Base-by-base conservation (phyloP, 2,888 invertebrate genomes). In the Eilema sororculum region DNA sequence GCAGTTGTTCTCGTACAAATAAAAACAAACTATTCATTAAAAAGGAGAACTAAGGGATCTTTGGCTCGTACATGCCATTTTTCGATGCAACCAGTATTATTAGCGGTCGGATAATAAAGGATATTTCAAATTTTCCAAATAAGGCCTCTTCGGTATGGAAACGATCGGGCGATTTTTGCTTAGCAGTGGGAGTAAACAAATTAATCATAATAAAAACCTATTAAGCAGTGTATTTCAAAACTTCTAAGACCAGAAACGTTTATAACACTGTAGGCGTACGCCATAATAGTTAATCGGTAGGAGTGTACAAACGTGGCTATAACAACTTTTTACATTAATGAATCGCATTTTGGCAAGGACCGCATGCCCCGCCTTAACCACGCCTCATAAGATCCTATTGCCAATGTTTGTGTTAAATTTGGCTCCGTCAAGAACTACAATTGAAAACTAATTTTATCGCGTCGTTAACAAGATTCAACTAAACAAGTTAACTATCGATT, bases 261-360 rank as follows among this genome's bases (percentile, higher is more conserved):
- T 57, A 13, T 33, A 61, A 58, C 46, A 12, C 24, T 24, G 67
- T 67, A 61, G 67, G 67, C 61, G 67, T 67, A 59, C 10, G 37
- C 57, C 61, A 62, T 61, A 33, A 16, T 41, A n/a, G 30, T 46
- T 63, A 56, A 69, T 61, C 56, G 52, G 65, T 69, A 56, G 33
- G 46, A 59, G 25, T 57, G 30, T 52, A 69, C 30, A 46, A 52
- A 58, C 24, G 12, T 56, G 46, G 24, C 1, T 61, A 60, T 65
- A 60, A 37, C 58, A 30, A 64, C 60, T 60, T 25, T 65, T 60
- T 60, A 61, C 33, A 61, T 66, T 74, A 58, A 68, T 41, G 63
- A 62, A 64, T 33, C n/a, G 62, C 64, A 68, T 52, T 71, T 78
- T 77, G 66, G 75, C 77, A 69, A 37, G 67, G 46, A n/a, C 28